Conservation (phyloP, 2,888 invertebrate genomes). For the Xestia sexstrigata region DNA sequence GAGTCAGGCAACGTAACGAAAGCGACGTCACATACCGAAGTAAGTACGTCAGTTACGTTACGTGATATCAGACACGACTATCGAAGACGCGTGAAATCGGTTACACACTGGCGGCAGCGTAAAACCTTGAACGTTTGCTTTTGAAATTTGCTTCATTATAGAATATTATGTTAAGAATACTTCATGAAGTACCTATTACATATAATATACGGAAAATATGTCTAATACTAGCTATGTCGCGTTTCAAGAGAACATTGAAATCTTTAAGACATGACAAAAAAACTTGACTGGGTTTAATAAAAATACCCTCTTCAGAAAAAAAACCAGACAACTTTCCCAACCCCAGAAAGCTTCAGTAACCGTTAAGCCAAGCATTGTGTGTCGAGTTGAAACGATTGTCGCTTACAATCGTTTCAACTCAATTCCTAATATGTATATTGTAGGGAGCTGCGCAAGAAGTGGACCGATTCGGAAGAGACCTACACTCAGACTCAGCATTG, state of each 20-base stretch:
- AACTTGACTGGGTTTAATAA: neutral
- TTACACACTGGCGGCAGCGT: slow-evolving; percentile 30
- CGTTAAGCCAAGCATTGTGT: neutral
- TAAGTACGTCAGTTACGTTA: slow-evolving; percentile 30
- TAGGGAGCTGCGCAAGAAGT: neutral
- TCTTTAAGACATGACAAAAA: neutral
- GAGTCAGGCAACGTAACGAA: neutral
- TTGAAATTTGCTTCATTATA: slow-evolving; percentile 27
- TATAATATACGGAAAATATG: slow-evolving; percentile 12
- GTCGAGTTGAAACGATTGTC: no score
- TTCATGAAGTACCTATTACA: neutral
- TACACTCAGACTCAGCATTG: no score
- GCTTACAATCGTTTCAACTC: neutral
- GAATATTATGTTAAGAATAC: slow-evolving; percentile 11
- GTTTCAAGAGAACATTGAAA: neutral
- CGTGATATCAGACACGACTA: slow-evolving; percentile 35
- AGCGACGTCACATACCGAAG: slow-evolving; percentile 21
- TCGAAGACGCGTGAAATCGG: slow-evolving; percentile 45
- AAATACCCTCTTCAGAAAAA: neutral
- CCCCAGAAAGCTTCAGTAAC: neutral
- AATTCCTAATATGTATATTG: neutral
- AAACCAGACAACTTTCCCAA: neutral
- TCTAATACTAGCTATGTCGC: neutral
- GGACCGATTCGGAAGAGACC: no score
- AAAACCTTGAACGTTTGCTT: slow-evolving; percentile 49